These are phyloP conservation scores for Scatophagus argus DNA, from an alignment of 2,113 vertebrate genomes.

Conservation along the genomic window DNA sequence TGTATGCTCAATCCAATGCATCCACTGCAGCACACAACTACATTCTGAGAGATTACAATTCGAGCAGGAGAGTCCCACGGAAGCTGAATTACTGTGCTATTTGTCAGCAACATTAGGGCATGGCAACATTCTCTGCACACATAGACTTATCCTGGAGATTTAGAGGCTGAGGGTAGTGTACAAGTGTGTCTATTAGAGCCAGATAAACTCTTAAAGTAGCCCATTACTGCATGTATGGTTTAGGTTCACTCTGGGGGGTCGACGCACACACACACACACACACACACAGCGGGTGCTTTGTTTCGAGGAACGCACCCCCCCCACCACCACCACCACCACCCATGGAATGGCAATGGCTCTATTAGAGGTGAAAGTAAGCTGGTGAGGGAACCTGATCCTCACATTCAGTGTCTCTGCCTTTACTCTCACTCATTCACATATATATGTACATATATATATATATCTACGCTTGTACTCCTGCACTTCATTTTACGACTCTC, in stretches of 20 bases:
- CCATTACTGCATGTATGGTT: slow-evolving; percentile 62
- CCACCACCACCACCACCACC: slow-evolving; percentile 27
- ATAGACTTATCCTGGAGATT: slow-evolving; percentile 64
- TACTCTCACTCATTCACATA: slow-evolving; percentile 18
- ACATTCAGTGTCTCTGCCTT: slow-evolving; percentile 40
- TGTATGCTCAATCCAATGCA: not conserved
- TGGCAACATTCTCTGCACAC: slow-evolving; percentile 63
- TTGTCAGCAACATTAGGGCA: slow-evolving; percentile 66
- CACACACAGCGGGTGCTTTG: slow-evolving; percentile 73
- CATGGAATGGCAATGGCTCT: slow-evolving; percentile 69
- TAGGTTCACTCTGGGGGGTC: slow-evolving; percentile 77
- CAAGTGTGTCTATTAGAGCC: slow-evolving; percentile 71
- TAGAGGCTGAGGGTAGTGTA: slow-evolving; percentile 58
- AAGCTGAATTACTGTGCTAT: slow-evolving; percentile 37
- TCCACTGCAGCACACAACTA: slow-evolving; percentile 12
- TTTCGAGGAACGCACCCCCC: slow-evolving; percentile 59
- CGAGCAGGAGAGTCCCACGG: slow-evolving; percentile 32
- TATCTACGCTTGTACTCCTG: not conserved
- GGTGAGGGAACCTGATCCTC: slow-evolving; percentile 68
- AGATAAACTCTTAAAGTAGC: slow-evolving; percentile 74
- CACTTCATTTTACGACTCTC: slow-evolving; percentile 2
- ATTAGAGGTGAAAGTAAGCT: slow-evolving; percentile 78
- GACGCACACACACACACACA: slow-evolving; percentile 59
- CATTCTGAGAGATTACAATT: slow-evolving; percentile 50
- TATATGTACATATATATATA: too few relatives aligned